Conservation (phyloP, 2,888 invertebrate species). For the Morinoia aosen region DNA sequence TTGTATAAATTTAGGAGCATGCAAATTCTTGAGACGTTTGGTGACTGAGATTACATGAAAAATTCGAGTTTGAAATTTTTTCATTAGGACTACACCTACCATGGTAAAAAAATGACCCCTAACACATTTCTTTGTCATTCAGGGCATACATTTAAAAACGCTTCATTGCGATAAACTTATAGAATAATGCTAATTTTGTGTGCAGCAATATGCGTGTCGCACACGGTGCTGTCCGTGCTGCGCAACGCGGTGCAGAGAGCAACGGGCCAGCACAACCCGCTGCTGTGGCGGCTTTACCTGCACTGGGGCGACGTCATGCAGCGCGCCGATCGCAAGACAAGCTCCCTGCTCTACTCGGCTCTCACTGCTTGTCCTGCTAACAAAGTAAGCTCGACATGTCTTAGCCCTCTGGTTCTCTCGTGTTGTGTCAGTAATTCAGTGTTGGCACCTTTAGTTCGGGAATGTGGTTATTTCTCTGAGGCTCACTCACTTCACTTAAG, state of each 20-base stretch:
- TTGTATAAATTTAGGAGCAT: not conserved
- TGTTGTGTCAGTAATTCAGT: too few relatives aligned
- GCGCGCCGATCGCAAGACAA: slow-evolving; percentile 70
- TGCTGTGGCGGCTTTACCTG: slow-evolving; percentile 72
- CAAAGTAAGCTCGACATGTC: slow-evolving; percentile 70
- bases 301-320: slow-evolving; percentile 71
- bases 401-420: not conserved
- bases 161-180: not conserved
- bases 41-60: not conserved
- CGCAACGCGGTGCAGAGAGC: not conserved
- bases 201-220: slow-evolving; percentile 6
- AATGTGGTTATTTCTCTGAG: too few relatives aligned
- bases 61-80: not conserved
- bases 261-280: slow-evolving; percentile 65
- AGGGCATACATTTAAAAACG: not conserved
- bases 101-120: not conserved
- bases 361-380: slow-evolving; percentile 71
- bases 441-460: too few relatives aligned
- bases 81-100: not conserved
- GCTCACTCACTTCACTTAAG: too few relatives aligned
- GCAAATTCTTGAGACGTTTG: not conserved
- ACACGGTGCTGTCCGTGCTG: slow-evolving; percentile 36
- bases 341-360: not conserved
- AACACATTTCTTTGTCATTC: not conserved
- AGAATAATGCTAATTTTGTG: not conserved